phyloP scores from a whole-genome alignment of 2,797 vertebrate species.

The Channallabes apus region DNA sequence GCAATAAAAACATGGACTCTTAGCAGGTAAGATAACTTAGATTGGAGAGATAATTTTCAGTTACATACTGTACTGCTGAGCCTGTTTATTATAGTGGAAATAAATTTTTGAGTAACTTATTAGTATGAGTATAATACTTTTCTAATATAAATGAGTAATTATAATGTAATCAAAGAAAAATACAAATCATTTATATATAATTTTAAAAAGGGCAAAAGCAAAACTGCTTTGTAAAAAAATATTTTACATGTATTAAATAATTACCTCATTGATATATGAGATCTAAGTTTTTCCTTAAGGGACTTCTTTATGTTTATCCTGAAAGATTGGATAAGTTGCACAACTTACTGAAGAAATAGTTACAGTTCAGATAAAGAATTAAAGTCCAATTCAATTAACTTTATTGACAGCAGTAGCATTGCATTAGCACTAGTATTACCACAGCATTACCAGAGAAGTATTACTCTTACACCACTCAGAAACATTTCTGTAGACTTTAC shows the following conservation, averaged over 20 bases:
- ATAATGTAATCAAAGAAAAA: not conserved
- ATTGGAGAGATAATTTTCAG: not conserved
- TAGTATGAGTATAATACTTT: too few relatives aligned
- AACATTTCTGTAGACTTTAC: not conserved
- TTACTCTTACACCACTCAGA: not conserved
- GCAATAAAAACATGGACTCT: not conserved
- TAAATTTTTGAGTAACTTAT: not conserved
- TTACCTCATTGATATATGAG: not conserved
- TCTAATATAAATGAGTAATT: not conserved
- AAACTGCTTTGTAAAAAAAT: not conserved
- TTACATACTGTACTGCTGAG: not conserved
- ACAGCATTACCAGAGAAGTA: not conserved
- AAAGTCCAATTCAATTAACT: not conserved
- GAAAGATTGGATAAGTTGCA: not conserved
- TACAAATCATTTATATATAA: not conserved
- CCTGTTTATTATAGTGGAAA: not conserved
- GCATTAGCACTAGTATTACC: not conserved
- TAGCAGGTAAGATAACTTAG: not conserved
- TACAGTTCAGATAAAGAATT: not conserved
- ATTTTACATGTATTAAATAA: not conserved
- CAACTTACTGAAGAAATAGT: not conserved
- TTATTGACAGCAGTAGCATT: not conserved
- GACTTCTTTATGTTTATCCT: not conserved
- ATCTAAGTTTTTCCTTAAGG: not conserved
- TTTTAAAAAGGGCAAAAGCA: not conserved